Base-by-base conservation (phyloP, 2,888 invertebrate genomes). In the Philonicus albiceps region DNA sequence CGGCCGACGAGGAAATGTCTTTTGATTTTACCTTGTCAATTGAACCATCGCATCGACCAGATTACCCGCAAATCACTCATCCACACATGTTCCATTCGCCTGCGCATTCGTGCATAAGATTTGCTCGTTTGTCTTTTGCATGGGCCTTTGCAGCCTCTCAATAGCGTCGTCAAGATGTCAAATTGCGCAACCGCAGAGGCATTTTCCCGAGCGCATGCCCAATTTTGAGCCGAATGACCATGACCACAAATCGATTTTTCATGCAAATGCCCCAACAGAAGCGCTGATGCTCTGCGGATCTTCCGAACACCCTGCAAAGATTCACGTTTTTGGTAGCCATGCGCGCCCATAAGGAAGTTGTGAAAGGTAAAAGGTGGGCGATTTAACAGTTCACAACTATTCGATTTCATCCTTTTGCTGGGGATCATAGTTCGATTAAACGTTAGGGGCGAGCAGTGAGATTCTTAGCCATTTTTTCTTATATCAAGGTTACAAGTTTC, bases 211-310 rank as follows among this genome's bases (percentile, higher is more conserved):
- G 64, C 22, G 64, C 64, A 64, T 64, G 64, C 64, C 64, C 64
- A 64, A 64, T 64, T 64, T 64, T 64, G 13, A 64, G 27, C 8
- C 31, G 13, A 27, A 78, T 78, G 78, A 78, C 78, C 43, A 78
- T 78, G 78, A 78, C 78, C 78, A 78, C 43, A 78, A 78, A 78
- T 78, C 22, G 78, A 27, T 78, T 78, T 78, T 40, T 43, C 49
- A 78, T 78, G 78, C 30, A 43, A 78, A 78, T 78, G 40, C 40
- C 34, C 19, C n/a, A 76, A 76, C 37, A 76, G 37, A 19, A 76
- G 49, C 19, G n/a, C 49, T 22, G 64, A 27, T 64, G 64, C 64
- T 22, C 8, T 2, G 22, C 64, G 27, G 64, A 19, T 11, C 22
- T 64, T 8, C 64, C 11, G 22, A 27, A 64, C 64, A 27, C 64